Base-by-base conservation (phyloP, 1,140 invertebrate genomes). In the Ceratitis capitata region DNA sequence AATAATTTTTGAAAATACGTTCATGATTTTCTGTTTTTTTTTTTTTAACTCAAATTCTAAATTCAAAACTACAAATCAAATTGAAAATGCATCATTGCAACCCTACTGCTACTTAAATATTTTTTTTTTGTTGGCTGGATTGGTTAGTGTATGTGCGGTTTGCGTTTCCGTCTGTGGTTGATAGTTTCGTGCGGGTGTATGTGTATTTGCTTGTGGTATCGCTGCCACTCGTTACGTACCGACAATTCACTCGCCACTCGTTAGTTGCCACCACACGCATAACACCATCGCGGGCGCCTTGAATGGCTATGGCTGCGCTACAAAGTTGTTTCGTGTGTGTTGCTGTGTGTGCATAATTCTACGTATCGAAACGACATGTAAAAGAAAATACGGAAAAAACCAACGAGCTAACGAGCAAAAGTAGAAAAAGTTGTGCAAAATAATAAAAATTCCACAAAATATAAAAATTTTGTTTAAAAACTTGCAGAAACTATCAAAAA, bases 381-480 rank as follows among this genome's bases (percentile, higher is more conserved):
- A 86, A 84, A 84, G 83, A 82, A 84, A 69, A 69, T 78, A 86
- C 83, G 83, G 47, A 83, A 86, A 84, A 86, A 78, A 84, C 61
- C 83, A 84, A 84, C 83, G 85, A 86, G 83, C 84, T 56, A 86
- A 51, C 84, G 83, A 84, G 83, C 69, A 84, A 86, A 84, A 69
- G 85, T 84, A 69, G 85, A 88, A 82, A 85, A 91, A 91, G 90
- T 91, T 89, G 89, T 91, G 89, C 89, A 91, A 91, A 90, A 91
- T 91, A 89, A 86, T 83, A 88, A 87, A 87, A 88, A 87, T 86
- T 82, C 83, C 45, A 84, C 84, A 82, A 84, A 86, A 84, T 56
- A 82, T 74, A 61, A 83, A 85, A 49, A 83, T 84, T 51, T 19
- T 49, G 14, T n/a, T 23, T 23, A 84, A 74, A 61, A 69, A 64